These are phyloP conservation scores for Pterostichus niger DNA, from an alignment of 2,888 invertebrate genomes.

Conservation along the genomic window DNA sequence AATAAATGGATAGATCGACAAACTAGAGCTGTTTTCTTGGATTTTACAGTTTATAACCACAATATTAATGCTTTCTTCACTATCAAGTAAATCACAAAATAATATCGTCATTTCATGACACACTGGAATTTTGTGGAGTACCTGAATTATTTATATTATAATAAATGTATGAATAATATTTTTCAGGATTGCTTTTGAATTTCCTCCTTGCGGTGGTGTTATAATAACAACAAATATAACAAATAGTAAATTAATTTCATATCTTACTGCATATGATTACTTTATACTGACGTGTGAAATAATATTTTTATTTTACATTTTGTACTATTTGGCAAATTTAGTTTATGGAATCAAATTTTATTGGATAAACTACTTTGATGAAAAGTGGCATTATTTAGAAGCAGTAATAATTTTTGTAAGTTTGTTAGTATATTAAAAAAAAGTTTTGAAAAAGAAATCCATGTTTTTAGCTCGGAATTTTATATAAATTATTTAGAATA, in stretches of 20 bases:
- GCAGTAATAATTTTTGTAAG: conserved; percentile 32
- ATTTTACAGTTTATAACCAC: conserved; percentile 84
- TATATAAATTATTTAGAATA: conserved; percentile 5
- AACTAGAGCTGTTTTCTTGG: conserved; percentile 82
- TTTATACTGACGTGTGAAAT: conserved; percentile 73
- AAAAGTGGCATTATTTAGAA: conserved; percentile 38
- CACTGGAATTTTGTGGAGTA: too few species aligned
- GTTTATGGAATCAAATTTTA: not conserved
- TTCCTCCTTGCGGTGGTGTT: conserved; percentile 83
- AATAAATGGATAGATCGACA: conserved; percentile 82
- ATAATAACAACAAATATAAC: conserved; percentile 79
- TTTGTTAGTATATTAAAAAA: not conserved
- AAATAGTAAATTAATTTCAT: conserved; percentile 79
- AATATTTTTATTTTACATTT: conserved; percentile 12
- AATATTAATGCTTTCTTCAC: conserved; percentile 84
- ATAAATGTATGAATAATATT: conserved; percentile 36
- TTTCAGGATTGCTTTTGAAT: conserved; percentile 81
- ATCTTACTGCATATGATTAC: conserved; percentile 78
- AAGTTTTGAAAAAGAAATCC: not conserved
- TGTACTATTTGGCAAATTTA: not conserved
- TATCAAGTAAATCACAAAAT: conserved; percentile 76
- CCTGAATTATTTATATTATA: too few species aligned
- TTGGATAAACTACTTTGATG: not conserved
- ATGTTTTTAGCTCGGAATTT: conserved; percentile 23
- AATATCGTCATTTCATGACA: not conserved